A percentile compares a stretch with the other conserved stretches of the same genome.
Conservation (phyloP, 2,888 invertebrate genomes). For the Leptarthrus brevirostris region DNA sequence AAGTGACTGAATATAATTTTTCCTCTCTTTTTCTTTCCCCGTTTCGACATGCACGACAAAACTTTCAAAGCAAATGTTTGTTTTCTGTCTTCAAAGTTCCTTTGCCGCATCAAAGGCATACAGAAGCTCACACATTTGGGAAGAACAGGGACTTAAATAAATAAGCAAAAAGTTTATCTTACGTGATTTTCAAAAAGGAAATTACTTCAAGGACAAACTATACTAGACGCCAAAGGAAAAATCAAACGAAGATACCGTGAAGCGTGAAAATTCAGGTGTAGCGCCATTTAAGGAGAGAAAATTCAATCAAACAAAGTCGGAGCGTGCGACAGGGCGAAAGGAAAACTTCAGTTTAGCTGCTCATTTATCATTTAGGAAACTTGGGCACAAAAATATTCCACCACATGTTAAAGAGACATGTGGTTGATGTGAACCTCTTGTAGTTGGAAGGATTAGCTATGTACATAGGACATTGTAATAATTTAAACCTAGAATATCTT, state of each 20-base stretch:
- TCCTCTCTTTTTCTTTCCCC: slow-evolving; percentile 19
- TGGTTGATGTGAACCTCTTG: no score
- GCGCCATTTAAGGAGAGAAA: not conserved
- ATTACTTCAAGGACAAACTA: slow-evolving; percentile 17
- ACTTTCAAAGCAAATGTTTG: slow-evolving; percentile 38
- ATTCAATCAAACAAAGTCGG: not conserved
- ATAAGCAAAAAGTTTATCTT: slow-evolving; percentile 28
- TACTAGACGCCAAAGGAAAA: not conserved
- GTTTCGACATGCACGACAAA: slow-evolving; percentile 9
- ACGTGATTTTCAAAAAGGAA: slow-evolving; percentile 35
- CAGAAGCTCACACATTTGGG: slow-evolving; percentile 23
- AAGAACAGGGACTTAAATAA: slow-evolving; percentile 22
- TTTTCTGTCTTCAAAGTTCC: slow-evolving; percentile 29
- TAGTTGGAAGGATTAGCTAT: no score
- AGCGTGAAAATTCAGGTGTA: not conserved
- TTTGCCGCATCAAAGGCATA: slow-evolving; percentile 30
- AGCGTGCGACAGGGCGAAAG: not conserved
- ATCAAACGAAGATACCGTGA: not conserved
- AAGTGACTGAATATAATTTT: slow-evolving; percentile 26
- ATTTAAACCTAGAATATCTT: no score
- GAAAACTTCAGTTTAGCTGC: no score
- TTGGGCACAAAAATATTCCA: no score
- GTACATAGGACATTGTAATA: no score
- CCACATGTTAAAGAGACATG: no score
- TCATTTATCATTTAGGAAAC: no score